Percentiles rank a stretch among this genome's conserved stretches.
These are phyloP conservation scores for Brachyhypopomus occidentalis DNA, from an alignment of 2,113 vertebrate genomes.

Conservation along the genomic window DNA sequence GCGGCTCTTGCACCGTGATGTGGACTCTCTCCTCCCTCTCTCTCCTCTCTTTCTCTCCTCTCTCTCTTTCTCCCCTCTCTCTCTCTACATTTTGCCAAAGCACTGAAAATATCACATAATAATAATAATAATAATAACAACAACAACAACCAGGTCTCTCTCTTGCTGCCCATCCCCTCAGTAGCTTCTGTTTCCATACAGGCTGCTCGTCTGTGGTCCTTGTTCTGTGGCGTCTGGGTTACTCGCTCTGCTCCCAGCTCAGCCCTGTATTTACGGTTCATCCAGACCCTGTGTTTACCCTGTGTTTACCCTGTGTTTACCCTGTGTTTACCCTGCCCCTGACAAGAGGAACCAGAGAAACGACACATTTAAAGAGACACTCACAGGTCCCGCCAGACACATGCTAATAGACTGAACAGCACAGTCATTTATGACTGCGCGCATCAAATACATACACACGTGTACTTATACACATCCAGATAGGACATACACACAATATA, in stretches of 20 bases:
- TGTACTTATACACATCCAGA: too few species aligned
- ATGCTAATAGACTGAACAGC: slow-evolving; percentile 34
- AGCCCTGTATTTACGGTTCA: slow-evolving; percentile 88
- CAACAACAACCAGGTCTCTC: too few species aligned
- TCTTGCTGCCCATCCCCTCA: too few species aligned
- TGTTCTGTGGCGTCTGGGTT: slow-evolving; percentile 84
- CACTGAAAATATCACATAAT: too few species aligned
- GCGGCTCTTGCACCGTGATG: slow-evolving; percentile 75
- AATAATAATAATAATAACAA: too few species aligned
- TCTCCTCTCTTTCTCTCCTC: slow-evolving; percentile 58
- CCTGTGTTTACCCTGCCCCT: slow-evolving; percentile 86
- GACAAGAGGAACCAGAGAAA: slow-evolving; percentile 86
- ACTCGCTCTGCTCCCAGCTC: slow-evolving; percentile 78
- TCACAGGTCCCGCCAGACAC: slow-evolving; percentile 39
- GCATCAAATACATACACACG: not conserved
- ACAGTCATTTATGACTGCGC: slow-evolving; percentile 26
- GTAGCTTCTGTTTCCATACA: slow-evolving; percentile 79
- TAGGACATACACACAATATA: too few species aligned
- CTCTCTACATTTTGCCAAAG: not conserved
- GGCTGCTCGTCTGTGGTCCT: slow-evolving; percentile 82
- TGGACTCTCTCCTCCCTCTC: slow-evolving; percentile 29
- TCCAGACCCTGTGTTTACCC: slow-evolving; percentile 88
- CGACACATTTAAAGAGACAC: slow-evolving; percentile 67
- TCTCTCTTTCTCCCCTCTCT: slow-evolving; percentile 60
- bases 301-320: too few species aligned